These are phyloP conservation scores for Elaphurus davidianus DNA, from an alignment of 2,113 vertebrate species.

Conservation along the genomic window DNA sequence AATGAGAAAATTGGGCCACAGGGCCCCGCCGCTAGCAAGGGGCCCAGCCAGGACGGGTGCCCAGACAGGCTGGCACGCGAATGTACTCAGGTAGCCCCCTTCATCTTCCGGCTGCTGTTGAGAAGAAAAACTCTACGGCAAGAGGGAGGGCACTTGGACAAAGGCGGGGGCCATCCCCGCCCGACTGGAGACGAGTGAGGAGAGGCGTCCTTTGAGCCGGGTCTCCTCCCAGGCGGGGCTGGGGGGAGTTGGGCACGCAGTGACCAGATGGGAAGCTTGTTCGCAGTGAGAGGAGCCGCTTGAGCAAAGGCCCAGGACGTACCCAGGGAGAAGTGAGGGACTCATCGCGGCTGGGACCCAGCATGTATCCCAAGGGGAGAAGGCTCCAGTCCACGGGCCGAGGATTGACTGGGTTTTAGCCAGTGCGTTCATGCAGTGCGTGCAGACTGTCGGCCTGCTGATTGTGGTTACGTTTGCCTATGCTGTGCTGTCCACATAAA, in stretches of 20 bases:
- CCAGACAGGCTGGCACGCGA: not conserved
- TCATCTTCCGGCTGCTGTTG: not conserved
- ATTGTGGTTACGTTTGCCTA: not conserved
- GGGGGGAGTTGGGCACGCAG: not conserved
- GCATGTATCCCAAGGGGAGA: not conserved
- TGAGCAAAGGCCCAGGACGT: not conserved
- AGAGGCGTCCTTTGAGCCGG: not conserved
- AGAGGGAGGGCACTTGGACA: not conserved
- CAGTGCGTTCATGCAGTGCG: too few relatives aligned
- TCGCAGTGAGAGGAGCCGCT: not conserved
- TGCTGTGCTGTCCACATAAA: not conserved
- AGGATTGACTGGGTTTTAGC: not conserved
- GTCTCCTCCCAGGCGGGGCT: not conserved
- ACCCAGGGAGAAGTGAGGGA: not conserved
- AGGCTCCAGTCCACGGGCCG: not conserved
- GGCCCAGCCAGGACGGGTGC: not conserved
- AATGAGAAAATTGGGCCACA: not conserved
- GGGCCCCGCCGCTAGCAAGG: not conserved
- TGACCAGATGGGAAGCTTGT: rapidly evolving
- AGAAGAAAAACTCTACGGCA: not conserved
- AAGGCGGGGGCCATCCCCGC: not conserved
- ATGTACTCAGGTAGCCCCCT: not conserved
- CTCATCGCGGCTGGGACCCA: not conserved
- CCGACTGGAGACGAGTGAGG: not conserved
- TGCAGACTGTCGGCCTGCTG: not conserved